These are phyloP conservation scores for Cydia splendana DNA, from an alignment of 1,140 invertebrate species.

Conservation along the genomic window DNA sequence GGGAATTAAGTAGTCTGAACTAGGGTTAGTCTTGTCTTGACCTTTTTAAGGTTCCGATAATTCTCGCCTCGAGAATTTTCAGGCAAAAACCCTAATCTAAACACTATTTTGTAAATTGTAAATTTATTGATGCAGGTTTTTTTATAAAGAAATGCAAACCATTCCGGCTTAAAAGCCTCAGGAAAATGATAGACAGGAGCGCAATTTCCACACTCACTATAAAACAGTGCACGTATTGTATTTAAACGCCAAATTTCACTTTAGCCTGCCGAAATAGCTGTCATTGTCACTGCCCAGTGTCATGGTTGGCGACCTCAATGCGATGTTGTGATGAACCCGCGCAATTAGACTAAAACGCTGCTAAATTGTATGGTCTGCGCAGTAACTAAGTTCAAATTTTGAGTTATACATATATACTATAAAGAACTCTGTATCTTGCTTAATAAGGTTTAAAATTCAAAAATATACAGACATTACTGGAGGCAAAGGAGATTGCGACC, in stretches of 20 bases:
- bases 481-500: constrained; percentile 32
- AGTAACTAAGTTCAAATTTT: background rate
- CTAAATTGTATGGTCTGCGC: constrained; percentile 42
- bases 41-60: too few relatives aligned
- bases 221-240: constrained; percentile 23
- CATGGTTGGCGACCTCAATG: constrained; percentile 53
- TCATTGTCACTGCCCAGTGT: constrained; percentile 57
- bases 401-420: background rate
- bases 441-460: background rate
- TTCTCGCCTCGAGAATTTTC: too few relatives aligned
- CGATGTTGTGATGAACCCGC: constrained; percentile 56
- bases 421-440: background rate
- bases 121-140: too few relatives aligned
- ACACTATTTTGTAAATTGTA: too few relatives aligned
- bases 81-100: too few relatives aligned
- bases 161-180: too few relatives aligned
- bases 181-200: background rate
- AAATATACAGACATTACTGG: background rate
- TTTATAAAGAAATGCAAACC: too few relatives aligned
- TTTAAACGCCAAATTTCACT: constrained; percentile 39
- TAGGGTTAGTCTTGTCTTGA: too few relatives aligned
- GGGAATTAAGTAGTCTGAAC: too few relatives aligned
- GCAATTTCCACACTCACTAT: constrained; percentile 32
- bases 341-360: constrained; percentile 72
- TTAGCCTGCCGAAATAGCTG: constrained; percentile 56